Base-by-base conservation (phyloP, 2,797 vertebrate species). In the Tamandua tetradactyla region DNA sequence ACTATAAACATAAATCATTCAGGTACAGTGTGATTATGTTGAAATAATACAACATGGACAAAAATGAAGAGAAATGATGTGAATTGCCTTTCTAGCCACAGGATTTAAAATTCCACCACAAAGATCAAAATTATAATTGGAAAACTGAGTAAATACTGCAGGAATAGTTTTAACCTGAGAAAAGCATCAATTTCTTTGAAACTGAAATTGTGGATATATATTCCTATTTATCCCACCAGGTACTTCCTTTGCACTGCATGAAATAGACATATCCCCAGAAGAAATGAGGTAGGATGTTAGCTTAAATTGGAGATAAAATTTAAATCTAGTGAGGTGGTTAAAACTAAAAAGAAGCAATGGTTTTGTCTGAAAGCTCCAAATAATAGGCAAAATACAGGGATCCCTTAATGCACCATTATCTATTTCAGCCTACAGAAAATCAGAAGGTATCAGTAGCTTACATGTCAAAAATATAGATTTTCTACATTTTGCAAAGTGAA, bases 1-100 rank as follows among this genome's bases (percentile, higher is more conserved):
- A 82, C 94, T 96, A 98, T 98, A 98, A 98, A 98, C 96, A 97
- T 98, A 98, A 98, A 96, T 98, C 97, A 97, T 91, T 96, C 94
- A 93, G 93, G 97, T 96, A 94, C 91, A 80, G 66, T 92, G 55
- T 94, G 96, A 98, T 98, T 98, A 98, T 97, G 95, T 97, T 98
- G 97, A 98, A 98, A 98, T 98, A 98, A 98, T 98, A 98, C 83
- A 98, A 96, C 95, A 87, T 82, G 94, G 89, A 72, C 95, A 87
- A 94, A 98, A 98, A 98, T 97, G 98, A 98, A 98, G 97, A 98
- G 92, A 98, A 98, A 98, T 94, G 2, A 95, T 69, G 42, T 95
- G 95, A 97, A 98, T 97, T 97, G 94, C 96, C 80, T 97, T 94
- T 79, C 93, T 84, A 96, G 93, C 87, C 96, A 94, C 30, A 68